Base-by-base conservation (phyloP, 2,113 vertebrate species). In the Toxostoma redivivum region DNA sequence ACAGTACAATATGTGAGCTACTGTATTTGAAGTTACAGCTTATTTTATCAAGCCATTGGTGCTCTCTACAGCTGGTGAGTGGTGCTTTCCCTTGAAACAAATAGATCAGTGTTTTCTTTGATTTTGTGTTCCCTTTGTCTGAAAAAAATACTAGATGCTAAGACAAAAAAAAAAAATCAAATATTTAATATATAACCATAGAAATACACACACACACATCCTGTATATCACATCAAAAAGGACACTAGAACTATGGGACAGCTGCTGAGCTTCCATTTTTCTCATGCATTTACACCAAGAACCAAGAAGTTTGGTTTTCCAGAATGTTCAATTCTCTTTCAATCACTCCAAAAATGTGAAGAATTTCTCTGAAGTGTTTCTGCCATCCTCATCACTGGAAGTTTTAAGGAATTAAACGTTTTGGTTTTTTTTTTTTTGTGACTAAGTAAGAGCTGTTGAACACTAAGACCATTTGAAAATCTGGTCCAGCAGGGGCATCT, bases 121-220 rank as follows among this genome's bases (percentile, higher is more conserved):
- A 82, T 81, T 87, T 53, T 48, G 15, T 44, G 19, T 82, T 94
- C 61, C 48, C 25, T 87, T 90, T 94, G 58, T 94, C 95, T 89
- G 93, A 96, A 94, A 62, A 96, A 72, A 79, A 71, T 91, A 72
- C 69, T 53, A 95, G 42, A 67, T 67, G 11, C 45, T 64, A 79
- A 96, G 53, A 57, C 76, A 98, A 91, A 1, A 30, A 94, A 95
- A 95, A 96, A 81, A 96, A 81, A 97, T 83, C 60, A 85, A 77
- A 67, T 78, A 77, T 80, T 88, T 50, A 28, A 33, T 56, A 91
- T 47, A 30, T 42, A 90, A 53, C 40, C 73, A 44, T 30, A 4
- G 2, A 83, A 92, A 65, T 42, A 96, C 11, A 93, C 58, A 88
- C 73, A 91, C 67, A 89, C 89, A 33, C 3, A 20, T 12, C n/a